Conservation (phyloP, 92 coral and sea anemone genomes). For the Phenganax subtilis region DNA sequence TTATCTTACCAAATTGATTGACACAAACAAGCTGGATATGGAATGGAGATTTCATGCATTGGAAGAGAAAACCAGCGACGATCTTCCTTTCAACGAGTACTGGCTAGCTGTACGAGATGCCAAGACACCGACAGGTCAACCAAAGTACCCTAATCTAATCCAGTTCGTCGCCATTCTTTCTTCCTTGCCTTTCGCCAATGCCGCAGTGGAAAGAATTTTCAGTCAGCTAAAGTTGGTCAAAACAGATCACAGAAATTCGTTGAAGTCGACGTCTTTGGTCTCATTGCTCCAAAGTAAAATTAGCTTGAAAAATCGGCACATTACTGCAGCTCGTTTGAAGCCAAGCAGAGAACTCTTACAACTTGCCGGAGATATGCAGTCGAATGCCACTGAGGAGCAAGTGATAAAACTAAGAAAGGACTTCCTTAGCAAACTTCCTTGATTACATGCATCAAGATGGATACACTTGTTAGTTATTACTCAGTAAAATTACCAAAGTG, state of each 20-base stretch:
- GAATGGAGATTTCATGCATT: conserved; percentile 7
- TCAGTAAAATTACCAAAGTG: too few species aligned
- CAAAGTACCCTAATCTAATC: conserved; percentile 12
- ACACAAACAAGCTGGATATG: neutral
- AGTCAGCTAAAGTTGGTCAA: conserved; percentile 12
- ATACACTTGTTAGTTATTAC: too few species aligned
- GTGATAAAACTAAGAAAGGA: neutral
- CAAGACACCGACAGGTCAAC: conserved; percentile 5
- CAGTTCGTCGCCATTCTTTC: conserved; percentile 14
- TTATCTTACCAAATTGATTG: neutral
- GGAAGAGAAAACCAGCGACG: conserved; percentile 8
- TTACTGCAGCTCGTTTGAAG: conserved; percentile 7
- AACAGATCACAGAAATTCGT: neutral
- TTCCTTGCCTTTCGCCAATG: neutral
- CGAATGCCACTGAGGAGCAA: conserved; percentile 1
- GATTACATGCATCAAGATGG: too few species aligned
- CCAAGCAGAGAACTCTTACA: neutral
- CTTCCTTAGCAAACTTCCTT: too few species aligned
- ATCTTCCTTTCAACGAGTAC: conserved; percentile 6
- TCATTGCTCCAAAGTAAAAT: conserved; percentile 29
- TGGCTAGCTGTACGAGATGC: conserved; percentile 8
- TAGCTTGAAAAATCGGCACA: conserved; percentile 4
- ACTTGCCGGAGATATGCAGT: neutral
- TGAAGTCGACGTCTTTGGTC: conserved; percentile 12
- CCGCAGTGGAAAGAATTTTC: conserved; percentile 1